phyloP scores from a whole-genome alignment of 2,113 vertebrate species.

The Alaudala cheleensis region DNA sequence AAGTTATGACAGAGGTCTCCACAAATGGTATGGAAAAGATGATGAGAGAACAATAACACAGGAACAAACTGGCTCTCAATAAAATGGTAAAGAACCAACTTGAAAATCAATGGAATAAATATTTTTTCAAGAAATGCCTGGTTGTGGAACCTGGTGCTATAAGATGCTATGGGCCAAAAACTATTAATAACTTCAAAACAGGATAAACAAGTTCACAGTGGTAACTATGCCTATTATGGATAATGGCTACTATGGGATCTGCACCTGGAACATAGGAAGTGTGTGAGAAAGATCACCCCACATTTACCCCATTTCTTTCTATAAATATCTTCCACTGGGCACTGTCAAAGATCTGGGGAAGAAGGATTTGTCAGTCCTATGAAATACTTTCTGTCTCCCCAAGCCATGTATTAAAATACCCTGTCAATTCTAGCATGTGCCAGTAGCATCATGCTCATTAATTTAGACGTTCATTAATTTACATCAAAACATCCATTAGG shows the following conservation, averaged over 20 bases:
- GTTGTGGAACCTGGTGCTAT: neutral
- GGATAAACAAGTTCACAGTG: neutral
- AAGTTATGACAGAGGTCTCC: constrained; percentile 9
- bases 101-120: neutral
- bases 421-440: neutral
- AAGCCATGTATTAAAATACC: neutral
- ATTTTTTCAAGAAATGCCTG: neutral
- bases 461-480: neutral
- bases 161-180: neutral
- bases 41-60: constrained; percentile 12
- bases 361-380: neutral
- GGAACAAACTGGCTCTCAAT: constrained; percentile 7
- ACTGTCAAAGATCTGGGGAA: neutral
- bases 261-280: neutral
- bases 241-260: neutral
- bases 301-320: neutral
- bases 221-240: neutral
- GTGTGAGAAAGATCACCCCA: neutral
- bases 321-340: neutral
- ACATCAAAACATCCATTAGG: neutral
- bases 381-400: neutral
- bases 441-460: neutral
- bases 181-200: neutral
- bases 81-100: neutral
- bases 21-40: neutral